Percentiles rank a stretch among this genome's conserved stretches.
phyloP scores from a whole-genome alignment of 2,888 invertebrate species.

The Drosophila kambysellisi region DNA sequence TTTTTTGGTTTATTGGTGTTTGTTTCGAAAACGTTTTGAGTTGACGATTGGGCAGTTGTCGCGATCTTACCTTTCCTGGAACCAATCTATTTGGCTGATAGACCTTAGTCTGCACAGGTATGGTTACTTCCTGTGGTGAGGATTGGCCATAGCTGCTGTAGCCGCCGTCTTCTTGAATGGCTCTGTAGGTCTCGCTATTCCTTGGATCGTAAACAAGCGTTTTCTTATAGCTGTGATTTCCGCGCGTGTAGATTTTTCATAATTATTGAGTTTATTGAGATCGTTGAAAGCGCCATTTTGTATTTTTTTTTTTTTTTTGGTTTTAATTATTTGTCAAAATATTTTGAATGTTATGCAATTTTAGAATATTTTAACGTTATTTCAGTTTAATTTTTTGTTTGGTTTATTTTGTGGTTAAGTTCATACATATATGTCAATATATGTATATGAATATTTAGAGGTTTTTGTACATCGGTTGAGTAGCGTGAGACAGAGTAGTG shows the following conservation, averaged over 20 bases:
- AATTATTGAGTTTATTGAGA: constrained; percentile 51
- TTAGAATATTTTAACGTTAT: constrained; percentile 61
- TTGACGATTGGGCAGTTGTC: constrained; percentile 62
- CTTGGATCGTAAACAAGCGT: constrained; percentile 93
- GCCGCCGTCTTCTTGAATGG: constrained; percentile 90
- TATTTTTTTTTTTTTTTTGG: constrained; percentile 17
- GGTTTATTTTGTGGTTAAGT: constrained; percentile 64
- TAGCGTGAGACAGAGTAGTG: constrained; percentile 81
- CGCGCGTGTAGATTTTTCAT: constrained; percentile 49
- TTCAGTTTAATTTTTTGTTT: constrained; percentile 47
- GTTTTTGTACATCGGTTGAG: constrained; percentile 79
- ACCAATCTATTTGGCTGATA: constrained; percentile 87
- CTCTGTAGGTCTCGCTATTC: constrained; percentile 94
- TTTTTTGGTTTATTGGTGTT: constrained; percentile 10
- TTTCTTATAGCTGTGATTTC: constrained; percentile 86
- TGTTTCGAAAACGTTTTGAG: constrained; percentile 36
- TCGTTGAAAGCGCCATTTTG: constrained; percentile 68
- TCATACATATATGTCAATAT: constrained; percentile 60
- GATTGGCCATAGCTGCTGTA: constrained; percentile 88
- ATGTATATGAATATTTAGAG: constrained; percentile 53
- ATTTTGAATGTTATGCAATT: constrained; percentile 61
- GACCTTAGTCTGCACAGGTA: constrained; percentile 91
- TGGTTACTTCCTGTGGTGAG: constrained; percentile 89
- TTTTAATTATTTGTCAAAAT: constrained; percentile 49
- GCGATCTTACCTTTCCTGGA: constrained; percentile 87